Percentiles rank a stretch among this genome's conserved stretches.
Evolutionary conservation across 30 jellyfish, hydroid and myxozoan genomes (phyloP).

Genomic region (Sanderia malayensis): DNA sequence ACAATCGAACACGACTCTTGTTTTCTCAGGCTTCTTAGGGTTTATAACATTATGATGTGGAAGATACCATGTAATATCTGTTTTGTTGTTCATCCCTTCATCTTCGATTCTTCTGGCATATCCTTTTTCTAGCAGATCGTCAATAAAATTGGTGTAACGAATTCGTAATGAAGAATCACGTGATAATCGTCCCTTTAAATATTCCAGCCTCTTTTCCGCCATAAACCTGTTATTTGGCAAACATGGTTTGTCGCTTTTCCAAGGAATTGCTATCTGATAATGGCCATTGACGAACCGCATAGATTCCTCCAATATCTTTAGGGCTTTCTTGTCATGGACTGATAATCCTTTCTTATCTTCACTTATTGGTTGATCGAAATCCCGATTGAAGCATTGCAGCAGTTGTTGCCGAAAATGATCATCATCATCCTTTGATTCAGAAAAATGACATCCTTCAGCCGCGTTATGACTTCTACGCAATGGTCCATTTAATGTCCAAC

Average conservation of each 20-base stretch:
- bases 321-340: slow-evolving; percentile 36
- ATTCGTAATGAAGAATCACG: not conserved
- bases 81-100: not conserved
- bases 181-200: slow-evolving; percentile 18
- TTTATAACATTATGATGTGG: slow-evolving; percentile 35
- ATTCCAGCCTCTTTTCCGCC: slow-evolving; percentile 39
- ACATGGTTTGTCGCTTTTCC: slow-evolving; percentile 21
- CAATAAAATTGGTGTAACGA: slow-evolving; percentile 27
- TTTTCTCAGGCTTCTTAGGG: slow-evolving; percentile 33
- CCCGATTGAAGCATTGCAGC: slow-evolving; percentile 26
- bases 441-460: slow-evolving; percentile 2
- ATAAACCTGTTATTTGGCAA: slow-evolving; percentile 31
- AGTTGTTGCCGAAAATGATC: slow-evolving; percentile 11
- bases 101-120: slow-evolving; percentile 21
- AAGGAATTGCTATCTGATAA: slow-evolving; percentile 36
- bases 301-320: slow-evolving; percentile 29
- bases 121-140: slow-evolving; percentile 12
- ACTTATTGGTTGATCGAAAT: slow-evolving; percentile 13
- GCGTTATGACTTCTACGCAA: not conserved
- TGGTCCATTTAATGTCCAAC: slow-evolving; percentile 49
- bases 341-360: slow-evolving; percentile 12
- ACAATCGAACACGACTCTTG: slow-evolving; percentile 38
- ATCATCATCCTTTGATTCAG: not conserved
- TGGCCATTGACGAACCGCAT: slow-evolving; percentile 3
- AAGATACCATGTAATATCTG: slow-evolving; percentile 31